Evolutionary conservation across 2,797 vertebrate species (phyloP).

Genomic region (Hapalemur alaotrensis): DNA sequence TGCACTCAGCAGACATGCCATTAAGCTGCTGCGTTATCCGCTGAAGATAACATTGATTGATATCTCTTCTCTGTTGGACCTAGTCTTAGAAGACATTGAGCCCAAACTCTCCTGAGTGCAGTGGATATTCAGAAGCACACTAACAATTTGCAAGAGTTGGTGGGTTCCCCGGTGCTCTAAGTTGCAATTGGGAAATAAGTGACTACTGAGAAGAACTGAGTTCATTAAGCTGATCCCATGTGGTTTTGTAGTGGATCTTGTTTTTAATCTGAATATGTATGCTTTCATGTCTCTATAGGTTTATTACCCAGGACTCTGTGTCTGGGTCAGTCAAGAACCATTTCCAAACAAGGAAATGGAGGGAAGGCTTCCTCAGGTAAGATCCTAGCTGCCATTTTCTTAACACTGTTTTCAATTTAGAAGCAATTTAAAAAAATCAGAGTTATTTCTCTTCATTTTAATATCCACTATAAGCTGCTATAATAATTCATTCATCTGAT

Average conservation of each 20-base stretch:
- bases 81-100: not conserved
- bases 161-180: not conserved
- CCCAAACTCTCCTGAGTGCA: not conserved
- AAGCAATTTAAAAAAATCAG: not conserved
- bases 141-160: not conserved
- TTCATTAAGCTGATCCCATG: not conserved
- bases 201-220: not conserved
- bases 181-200: not conserved
- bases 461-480: not conserved
- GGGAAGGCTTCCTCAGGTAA: constrained; percentile 86
- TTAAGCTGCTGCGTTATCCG: not conserved
- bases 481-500: not conserved
- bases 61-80: not conserved
- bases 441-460: constrained; percentile 46
- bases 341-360: constrained; percentile 81
- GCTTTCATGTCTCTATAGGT: constrained; percentile 81
- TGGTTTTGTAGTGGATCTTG: constrained; percentile 32
- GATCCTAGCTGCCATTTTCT: constrained; percentile 45
- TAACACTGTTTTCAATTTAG: not conserved
- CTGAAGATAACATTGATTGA: not conserved
- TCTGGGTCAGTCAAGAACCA: constrained; percentile 80
- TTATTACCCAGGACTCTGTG: constrained; percentile 74
- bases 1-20: not conserved
- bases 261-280: constrained; percentile 66
- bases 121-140: not conserved